Evolutionary conservation across 2,888 invertebrate genomes (phyloP).

Genomic region (Synergus itoensis): DNA sequence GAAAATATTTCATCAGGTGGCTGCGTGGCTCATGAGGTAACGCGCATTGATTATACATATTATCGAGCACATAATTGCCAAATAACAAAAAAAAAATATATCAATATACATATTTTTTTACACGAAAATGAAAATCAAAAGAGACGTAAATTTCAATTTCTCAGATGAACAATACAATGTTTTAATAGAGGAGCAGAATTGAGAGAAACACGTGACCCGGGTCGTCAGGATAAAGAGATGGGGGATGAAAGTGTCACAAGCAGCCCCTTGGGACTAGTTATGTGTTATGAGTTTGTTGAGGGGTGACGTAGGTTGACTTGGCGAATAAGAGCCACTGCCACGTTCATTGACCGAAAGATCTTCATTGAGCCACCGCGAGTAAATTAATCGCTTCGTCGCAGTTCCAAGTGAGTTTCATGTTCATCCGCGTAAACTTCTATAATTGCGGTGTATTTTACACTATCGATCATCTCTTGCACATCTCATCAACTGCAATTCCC

Average conservation of each 20-base stretch:
- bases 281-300: slow-evolving; percentile 73
- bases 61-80: neutral
- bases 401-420: neutral
- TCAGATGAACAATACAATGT: slow-evolving; percentile 1
- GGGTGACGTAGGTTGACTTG: slow-evolving; percentile 51
- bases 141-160: neutral
- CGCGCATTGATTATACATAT: no score
- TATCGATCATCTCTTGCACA: neutral
- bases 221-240: slow-evolving; percentile 67
- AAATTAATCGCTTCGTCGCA: slow-evolving; percentile 59
- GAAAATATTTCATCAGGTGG: neutral
- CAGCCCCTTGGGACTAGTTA: slow-evolving; percentile 76
- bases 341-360: slow-evolving; percentile 69
- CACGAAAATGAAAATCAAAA: neutral
- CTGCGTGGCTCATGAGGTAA: neutral
- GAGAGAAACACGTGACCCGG: slow-evolving; percentile 32
- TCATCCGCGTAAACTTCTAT: neutral
- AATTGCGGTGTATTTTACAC: neutral
- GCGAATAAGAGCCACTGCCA: slow-evolving; percentile 43
- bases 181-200: slow-evolving; percentile 33
- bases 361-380: slow-evolving; percentile 61
- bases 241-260: slow-evolving; percentile 76
- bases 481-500: neutral
- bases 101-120: neutral
- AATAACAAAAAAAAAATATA: neutral